Evolutionary conservation across 2,113 vertebrate species (phyloP).

Genomic region (Tachuris rubrigastra): DNA sequence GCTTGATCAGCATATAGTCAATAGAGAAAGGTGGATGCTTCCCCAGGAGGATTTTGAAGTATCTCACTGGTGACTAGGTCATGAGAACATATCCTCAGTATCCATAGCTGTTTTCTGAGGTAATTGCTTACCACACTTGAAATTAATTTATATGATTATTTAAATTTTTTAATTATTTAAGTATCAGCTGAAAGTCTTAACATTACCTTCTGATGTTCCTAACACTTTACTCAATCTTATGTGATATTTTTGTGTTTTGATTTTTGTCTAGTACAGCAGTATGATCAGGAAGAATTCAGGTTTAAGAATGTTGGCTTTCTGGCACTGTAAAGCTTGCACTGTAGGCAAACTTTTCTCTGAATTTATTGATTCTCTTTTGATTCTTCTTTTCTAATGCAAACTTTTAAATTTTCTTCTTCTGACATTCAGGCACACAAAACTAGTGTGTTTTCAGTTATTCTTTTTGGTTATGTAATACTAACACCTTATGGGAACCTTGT

Average conservation of each 20-base stretch:
- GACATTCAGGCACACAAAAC: background rate
- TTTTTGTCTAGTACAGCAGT: background rate
- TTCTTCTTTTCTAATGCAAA: background rate
- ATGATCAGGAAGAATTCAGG: background rate
- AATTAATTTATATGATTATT: background rate
- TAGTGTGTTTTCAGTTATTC: background rate
- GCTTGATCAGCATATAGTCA: background rate
- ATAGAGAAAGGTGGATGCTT: background rate
- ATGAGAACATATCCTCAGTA: background rate
- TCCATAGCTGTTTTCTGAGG: background rate
- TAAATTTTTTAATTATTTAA: background rate
- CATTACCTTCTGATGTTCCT: background rate
- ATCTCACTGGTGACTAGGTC: background rate
- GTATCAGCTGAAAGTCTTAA: background rate
- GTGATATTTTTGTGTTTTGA: background rate
- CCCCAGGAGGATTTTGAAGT: background rate
- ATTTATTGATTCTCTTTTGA: background rate
- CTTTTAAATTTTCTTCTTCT: background rate
- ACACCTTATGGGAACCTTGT: background rate
- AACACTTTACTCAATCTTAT: background rate
- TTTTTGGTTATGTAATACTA: background rate
- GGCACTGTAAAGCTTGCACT: background rate
- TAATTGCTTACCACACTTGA: background rate
- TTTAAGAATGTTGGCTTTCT: background rate
- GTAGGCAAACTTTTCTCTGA: background rate